Conservation (phyloP, 2,888 invertebrate species). For the Chorisops tibialis region DNA sequence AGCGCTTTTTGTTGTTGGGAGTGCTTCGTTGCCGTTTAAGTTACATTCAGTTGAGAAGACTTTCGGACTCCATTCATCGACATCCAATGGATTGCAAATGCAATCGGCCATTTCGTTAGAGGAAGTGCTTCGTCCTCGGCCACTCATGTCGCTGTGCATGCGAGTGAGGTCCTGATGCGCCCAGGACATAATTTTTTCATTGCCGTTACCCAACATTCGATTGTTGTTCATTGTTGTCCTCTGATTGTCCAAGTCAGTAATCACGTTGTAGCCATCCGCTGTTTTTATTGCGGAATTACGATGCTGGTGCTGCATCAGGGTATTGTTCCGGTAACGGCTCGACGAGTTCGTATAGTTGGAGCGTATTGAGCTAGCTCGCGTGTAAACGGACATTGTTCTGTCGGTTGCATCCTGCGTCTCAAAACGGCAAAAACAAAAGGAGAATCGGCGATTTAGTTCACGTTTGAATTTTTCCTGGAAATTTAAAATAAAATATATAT, state of each 20-base stretch:
- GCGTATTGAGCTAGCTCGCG: conserved; percentile 49
- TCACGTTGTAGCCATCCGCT: conserved; percentile 25
- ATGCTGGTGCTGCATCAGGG: conserved; percentile 7
- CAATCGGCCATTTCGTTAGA: conserved; percentile 6
- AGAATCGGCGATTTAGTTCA: conserved; percentile 70
- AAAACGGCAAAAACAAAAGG: conserved; percentile 54
- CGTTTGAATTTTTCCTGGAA: conserved; percentile 75
- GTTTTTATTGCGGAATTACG: conserved; percentile 13
- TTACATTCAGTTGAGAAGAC: conserved; percentile 10
- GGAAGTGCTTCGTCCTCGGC: neutral
- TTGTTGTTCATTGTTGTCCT: conserved; percentile 26
- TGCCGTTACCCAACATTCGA: conserved; percentile 7
- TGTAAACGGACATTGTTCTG: conserved; percentile 49
- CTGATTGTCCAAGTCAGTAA: conserved; percentile 25
- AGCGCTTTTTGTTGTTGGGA: neutral
- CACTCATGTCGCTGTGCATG: neutral
- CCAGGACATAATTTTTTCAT: conserved; percentile 17
- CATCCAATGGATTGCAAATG: conserved; percentile 14
- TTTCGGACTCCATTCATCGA: conserved; percentile 20
- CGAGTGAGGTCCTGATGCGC: neutral
- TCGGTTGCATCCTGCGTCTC: conserved; percentile 46
- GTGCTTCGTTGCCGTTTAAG: neutral
- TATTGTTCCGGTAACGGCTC: conserved; percentile 43
- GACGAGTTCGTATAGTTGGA: conserved; percentile 48
- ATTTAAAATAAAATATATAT: conserved; percentile 27